These are phyloP conservation scores for Tenebrio molitor DNA, from an alignment of 1,140 invertebrate species.

Conservation along the genomic window DNA sequence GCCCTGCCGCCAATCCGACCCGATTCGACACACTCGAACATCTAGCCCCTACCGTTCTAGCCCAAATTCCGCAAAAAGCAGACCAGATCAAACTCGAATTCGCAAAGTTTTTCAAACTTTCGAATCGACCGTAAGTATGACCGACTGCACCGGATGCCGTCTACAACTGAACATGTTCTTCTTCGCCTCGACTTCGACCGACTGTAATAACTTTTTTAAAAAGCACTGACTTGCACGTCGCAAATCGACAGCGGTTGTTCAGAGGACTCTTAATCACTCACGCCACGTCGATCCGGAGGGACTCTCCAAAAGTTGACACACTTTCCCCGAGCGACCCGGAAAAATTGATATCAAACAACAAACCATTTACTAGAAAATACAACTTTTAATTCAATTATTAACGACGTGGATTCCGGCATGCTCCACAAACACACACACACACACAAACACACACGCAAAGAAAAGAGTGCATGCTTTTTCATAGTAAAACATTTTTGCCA, in stretches of 20 bases:
- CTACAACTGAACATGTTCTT: too few species aligned
- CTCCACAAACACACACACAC: too few species aligned
- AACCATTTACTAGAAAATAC: slow-evolving; percentile 22
- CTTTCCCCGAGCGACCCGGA: background rate
- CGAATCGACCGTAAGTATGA: too few species aligned
- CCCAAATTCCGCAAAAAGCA: background rate
- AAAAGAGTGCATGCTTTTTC: slow-evolving; percentile 2
- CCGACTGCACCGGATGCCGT: too few species aligned
- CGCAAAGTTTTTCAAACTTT: too few species aligned
- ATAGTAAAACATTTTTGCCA: slow-evolving; percentile 1
- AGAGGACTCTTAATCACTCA: background rate
- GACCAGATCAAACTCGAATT: background rate
- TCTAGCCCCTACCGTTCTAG: too few species aligned
- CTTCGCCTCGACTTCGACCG: too few species aligned
- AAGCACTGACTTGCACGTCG: too few species aligned
- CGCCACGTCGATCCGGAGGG: background rate
- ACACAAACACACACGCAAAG: slow-evolving; percentile 1
- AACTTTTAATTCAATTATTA: slow-evolving; percentile 19
- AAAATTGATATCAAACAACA: slow-evolving; percentile 34
- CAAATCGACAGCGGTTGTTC: too few species aligned
- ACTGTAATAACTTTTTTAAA: too few species aligned
- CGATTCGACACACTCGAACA: background rate
- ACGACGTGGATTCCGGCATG: slow-evolving; percentile 16
- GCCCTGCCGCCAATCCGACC: slow-evolving; percentile 10
- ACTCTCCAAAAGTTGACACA: background rate